Base-by-base conservation (phyloP, 2,113 vertebrate species). In the Fulmarus glacialis region DNA sequence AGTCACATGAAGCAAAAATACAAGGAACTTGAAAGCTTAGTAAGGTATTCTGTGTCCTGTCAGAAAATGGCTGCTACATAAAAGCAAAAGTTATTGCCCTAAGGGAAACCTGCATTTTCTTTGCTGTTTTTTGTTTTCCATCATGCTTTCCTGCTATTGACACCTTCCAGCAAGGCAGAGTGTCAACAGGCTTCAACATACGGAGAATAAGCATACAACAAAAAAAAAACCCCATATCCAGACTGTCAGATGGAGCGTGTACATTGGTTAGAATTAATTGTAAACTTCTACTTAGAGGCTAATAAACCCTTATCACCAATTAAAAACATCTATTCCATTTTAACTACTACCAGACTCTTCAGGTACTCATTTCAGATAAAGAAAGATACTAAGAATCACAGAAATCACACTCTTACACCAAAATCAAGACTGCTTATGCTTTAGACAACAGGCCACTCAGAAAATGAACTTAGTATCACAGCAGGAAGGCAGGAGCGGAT, bases 11-110 rank as follows among this genome's bases (percentile, higher is more conserved):
- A 83, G 23, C 23, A 95, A 71, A 29, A 81, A 45, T 34, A 89
- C n/a, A 96, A 63, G 74, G 27, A 87, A 80, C 72, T 82, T 90
- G 91, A 90, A 95, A 97, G 73, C 67, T 83, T 60, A 67, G 62
- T 52, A 84, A 93, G 66, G 74, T 93, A 66, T 96, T 97, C 87
- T 83, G 45, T 85, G 87, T 92, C 93, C 82, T 94, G 93, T 93
- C 91, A 97, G 89, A 93, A 96, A 96, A 97, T 73, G 94, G 90
- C 70, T 96, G 64, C 50, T 93, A 92, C 95, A 85, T 94, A 86
- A 95, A 96, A 94, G 70, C n/a, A 77, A 36, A 92, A 89, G 58
- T 84, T 96, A 80, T 4, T 93, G 87, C 93, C 92, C 53, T n/a
- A 16, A 90, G 93, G 96, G 91, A 92, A 96, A 94, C 50, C 34